These are phyloP conservation scores for Fundulus diaphanus DNA, from an alignment of 2,797 vertebrate genomes.

Conservation along the genomic window DNA sequence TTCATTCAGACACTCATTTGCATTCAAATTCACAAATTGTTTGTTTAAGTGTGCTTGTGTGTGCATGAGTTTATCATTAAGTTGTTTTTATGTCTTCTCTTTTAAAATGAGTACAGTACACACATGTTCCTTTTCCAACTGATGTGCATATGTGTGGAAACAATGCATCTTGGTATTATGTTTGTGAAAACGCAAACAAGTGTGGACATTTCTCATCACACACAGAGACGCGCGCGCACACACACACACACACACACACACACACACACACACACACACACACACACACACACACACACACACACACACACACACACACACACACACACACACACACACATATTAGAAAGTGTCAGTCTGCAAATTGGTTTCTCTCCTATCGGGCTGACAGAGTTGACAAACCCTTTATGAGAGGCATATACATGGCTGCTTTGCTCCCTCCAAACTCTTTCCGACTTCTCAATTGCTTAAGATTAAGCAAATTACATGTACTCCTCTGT, in stretches of 20 bases:
- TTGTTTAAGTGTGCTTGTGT: conserved; percentile 41
- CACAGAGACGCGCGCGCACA: no score
- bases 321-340: conserved; percentile 14
- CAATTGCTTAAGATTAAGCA: conserved; percentile 45
- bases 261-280: conserved; percentile 3
- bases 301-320: conserved; percentile 10
- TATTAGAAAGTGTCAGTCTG: conserved; percentile 69
- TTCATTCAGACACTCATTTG: conserved; percentile 64
- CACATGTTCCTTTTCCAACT: background rate
- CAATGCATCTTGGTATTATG: background rate
- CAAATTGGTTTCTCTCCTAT: conserved; percentile 78
- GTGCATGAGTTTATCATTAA: background rate
- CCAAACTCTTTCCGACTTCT: conserved; percentile 41
- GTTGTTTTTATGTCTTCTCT: background rate
- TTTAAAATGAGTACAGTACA: background rate
- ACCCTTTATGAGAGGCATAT: conserved; percentile 75
- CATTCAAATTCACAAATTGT: conserved; percentile 72
- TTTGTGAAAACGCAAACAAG: conserved; percentile 11
- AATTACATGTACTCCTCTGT: conserved; percentile 30
- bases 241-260: conserved; percentile 23
- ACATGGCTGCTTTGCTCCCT: conserved; percentile 55
- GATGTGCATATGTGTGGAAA: background rate
- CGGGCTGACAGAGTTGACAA: conserved; percentile 75
- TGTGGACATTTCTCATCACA: conserved; percentile 3
- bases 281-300: conserved; percentile 29